phyloP scores from a whole-genome alignment of 2,797 vertebrate species.

The Pelochelys cantorii region DNA sequence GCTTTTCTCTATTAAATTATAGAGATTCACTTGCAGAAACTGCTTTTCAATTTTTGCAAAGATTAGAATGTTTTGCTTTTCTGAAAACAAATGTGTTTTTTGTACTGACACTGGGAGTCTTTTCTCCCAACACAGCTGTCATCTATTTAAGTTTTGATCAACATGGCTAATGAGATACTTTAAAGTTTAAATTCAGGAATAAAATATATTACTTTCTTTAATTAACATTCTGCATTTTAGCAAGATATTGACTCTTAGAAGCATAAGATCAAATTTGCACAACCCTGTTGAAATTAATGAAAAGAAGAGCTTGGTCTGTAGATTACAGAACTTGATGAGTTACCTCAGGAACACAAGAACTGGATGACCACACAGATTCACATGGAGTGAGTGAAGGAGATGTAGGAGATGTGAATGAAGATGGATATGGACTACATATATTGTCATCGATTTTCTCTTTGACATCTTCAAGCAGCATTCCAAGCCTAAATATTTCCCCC shows the following conservation, averaged over 20 bases:
- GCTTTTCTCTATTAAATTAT: neutral
- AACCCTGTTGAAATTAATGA: neutral
- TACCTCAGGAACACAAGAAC: conserved; percentile 82
- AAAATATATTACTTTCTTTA: neutral
- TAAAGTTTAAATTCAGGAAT: conserved; percentile 3
- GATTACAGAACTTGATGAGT: conserved; percentile 15
- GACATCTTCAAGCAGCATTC: conserved; percentile 88
- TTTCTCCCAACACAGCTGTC: neutral
- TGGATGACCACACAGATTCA: conserved; percentile 52
- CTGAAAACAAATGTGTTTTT: neutral
- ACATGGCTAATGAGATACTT: neutral
- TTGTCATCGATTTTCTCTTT: conserved; percentile 86
- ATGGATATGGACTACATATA: conserved; percentile 56
- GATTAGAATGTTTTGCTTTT: neutral
- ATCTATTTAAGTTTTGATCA: neutral
- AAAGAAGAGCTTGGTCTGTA: neutral
- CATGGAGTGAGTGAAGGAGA: conserved; percentile 16
- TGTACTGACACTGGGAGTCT: neutral
- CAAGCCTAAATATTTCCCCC: conserved; percentile 90
- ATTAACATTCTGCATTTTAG: neutral
- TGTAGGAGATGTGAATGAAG: conserved; percentile 62
- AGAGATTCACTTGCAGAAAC: neutral
- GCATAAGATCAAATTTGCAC: neutral
- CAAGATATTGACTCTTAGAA: conserved; percentile 1
- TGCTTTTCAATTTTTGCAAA: conserved; percentile 4